phyloP scores from a whole-genome alignment of 2,113 vertebrate genomes.

The Taxidea taxus region DNA sequence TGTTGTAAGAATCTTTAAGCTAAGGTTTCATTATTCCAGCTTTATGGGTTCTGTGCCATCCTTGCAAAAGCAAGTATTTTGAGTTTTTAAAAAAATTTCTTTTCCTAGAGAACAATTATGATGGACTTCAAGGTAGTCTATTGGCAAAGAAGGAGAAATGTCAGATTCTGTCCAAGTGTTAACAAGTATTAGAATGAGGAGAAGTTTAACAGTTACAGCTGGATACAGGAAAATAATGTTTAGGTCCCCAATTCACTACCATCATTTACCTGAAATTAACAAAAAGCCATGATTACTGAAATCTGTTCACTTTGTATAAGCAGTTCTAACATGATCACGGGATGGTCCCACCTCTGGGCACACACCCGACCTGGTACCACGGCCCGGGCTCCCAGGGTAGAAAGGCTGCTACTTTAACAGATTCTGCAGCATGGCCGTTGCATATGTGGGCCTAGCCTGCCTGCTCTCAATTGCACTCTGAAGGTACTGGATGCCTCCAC shows the following conservation, averaged over 20 bases:
- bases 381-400: neutral
- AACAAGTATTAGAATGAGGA: neutral
- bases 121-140: constrained; percentile 34
- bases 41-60: constrained; percentile 64
- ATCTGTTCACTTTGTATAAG: constrained; percentile 82
- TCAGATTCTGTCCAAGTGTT: constrained; percentile 37
- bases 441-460: constrained; percentile 95
- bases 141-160: constrained; percentile 39
- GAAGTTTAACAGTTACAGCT: constrained; percentile 54
- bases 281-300: constrained; percentile 81
- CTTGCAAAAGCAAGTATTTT: constrained; percentile 49
- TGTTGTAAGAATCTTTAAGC: constrained; percentile 79
- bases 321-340: constrained; percentile 77
- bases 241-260: constrained; percentile 73
- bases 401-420: constrained; percentile 84
- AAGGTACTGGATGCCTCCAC: constrained; percentile 94
- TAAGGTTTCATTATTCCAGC: constrained; percentile 89
- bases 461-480: constrained; percentile 93
- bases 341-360: constrained; percentile 60
- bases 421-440: constrained; percentile 97
- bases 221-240: constrained; percentile 65
- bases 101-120: constrained; percentile 36
- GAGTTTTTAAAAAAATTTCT: constrained; percentile 28
- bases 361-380: constrained; percentile 78
- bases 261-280: constrained; percentile 80